Evolutionary conservation across 2,797 vertebrate genomes (phyloP).

Genomic region (Limnodromus scolopaceus): DNA sequence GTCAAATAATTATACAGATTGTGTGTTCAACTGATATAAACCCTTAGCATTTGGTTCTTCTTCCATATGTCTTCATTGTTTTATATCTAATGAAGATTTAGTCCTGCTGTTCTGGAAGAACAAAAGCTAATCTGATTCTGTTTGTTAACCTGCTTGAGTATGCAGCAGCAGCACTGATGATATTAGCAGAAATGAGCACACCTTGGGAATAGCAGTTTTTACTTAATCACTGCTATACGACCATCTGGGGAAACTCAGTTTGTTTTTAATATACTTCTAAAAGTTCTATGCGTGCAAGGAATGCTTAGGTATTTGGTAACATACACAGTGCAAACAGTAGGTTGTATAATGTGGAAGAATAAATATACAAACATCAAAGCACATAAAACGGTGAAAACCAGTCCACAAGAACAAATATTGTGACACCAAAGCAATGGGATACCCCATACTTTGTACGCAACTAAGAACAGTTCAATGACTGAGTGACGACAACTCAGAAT

Average conservation of each 20-base stretch:
- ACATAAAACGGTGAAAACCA: not conserved
- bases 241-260: conserved; percentile 34
- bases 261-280: conserved; percentile 30
- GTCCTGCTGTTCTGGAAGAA: not conserved
- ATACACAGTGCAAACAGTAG: not conserved
- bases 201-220: conserved; percentile 55
- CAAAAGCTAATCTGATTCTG: not conserved
- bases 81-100: conserved; percentile 1
- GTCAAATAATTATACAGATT: not conserved
- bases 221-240: not conserved
- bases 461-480: not conserved
- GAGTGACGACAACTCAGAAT: not conserved
- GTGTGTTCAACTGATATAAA: not conserved
- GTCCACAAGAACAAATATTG: not conserved
- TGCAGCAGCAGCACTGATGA: conserved; percentile 7
- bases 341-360: not conserved
- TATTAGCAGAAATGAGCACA: conserved; percentile 29
- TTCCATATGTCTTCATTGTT: not conserved
- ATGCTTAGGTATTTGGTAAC: not conserved
- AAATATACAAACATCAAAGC: not conserved
- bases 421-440: not conserved
- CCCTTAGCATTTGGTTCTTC: not conserved
- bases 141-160: conserved; percentile 25
- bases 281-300: not conserved
- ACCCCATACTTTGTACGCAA: not conserved